Evolutionary conservation across 2,113 vertebrate species (phyloP), one percentile per base, ranked within the genome.

Genomic region (Pterocles burchelli): DNA sequence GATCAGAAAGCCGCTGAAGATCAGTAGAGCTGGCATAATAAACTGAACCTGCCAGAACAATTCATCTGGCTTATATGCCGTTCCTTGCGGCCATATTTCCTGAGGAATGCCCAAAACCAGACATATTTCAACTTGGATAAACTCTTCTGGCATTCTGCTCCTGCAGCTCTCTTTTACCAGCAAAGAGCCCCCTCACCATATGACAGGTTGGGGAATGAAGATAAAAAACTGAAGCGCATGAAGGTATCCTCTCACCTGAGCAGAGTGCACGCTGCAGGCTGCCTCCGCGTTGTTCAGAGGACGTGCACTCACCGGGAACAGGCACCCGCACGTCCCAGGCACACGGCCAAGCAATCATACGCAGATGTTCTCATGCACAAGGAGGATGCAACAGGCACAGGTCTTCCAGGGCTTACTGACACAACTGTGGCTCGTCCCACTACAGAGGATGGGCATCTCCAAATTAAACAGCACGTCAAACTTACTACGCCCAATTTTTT

Each of bases 31-130:
- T 88, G 75, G 65, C 85, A 73, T 34, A 92, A 89, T 76, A 95
- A 94, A 76, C 82, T 11, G 3, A 88, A 59, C 80, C 57, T 90
- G 76, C 76, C 86, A 89, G 55, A 90, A 90, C 65, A 90, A 95
- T 81, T 92, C 49, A 71, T 16, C 59, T 86, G 73, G 13, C 8
- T 95, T 31, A 33, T 31, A 31, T 4, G 38, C 48, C 84, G 52
- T 17, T 84, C 83, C 89, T 86, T 28, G 66, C 4, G 11, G 89
- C 76, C 72, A 3, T 5, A 28, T 13, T 79, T 88, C 75, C 85
- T 0, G 1, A 81, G 68, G 38, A 93, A 88, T 1, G 36, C 62
- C 86, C 51, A 41, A 43, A 77, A 46, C 0, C 29, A 74, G 51
- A 34, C 1, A 0, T 24, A 54, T 21, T 90, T 34, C 48, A 48